Percentiles rank a stretch among this genome's conserved stretches.
These are phyloP conservation scores for Xestia rhomboidea DNA, from an alignment of 2,888 invertebrate species.

Conservation along the genomic window DNA sequence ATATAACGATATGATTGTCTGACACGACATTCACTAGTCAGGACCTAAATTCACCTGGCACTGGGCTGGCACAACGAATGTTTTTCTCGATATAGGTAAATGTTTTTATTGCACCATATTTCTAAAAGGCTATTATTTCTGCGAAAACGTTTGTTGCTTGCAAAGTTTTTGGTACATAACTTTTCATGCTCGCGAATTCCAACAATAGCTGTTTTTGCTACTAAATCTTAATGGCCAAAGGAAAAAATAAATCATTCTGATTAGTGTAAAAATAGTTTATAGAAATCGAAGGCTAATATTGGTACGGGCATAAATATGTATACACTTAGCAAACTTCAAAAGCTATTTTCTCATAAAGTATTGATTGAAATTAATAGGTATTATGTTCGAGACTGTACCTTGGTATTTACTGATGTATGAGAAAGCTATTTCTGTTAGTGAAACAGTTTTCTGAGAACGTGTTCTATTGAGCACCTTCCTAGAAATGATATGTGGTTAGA, in stretches of 20 bases:
- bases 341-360: neutral
- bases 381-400: neutral
- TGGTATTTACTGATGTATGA: neutral
- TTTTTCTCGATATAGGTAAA: constrained; percentile 64
- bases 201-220: constrained; percentile 53
- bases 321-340: neutral
- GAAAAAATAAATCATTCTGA: constrained; percentile 45
- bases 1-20: constrained; percentile 70
- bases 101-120: constrained; percentile 68
- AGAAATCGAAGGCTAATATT: constrained; percentile 46
- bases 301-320: neutral
- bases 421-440: neutral
- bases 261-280: constrained; percentile 47
- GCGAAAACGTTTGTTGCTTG: constrained; percentile 60
- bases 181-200: constrained; percentile 60
- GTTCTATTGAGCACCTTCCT: neutral
- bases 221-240: constrained; percentile 61
- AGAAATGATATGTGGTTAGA: neutral
- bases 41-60: constrained; percentile 75
- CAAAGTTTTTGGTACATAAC: constrained; percentile 60
- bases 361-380: neutral
- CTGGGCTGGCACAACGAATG: constrained; percentile 72
- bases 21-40: constrained; percentile 76
- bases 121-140: constrained; percentile 63
- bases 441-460: constrained; percentile 14